These are phyloP conservation scores for Myotis planiceps DNA, from an alignment of 2,797 vertebrate species.

Conservation along the genomic window DNA sequence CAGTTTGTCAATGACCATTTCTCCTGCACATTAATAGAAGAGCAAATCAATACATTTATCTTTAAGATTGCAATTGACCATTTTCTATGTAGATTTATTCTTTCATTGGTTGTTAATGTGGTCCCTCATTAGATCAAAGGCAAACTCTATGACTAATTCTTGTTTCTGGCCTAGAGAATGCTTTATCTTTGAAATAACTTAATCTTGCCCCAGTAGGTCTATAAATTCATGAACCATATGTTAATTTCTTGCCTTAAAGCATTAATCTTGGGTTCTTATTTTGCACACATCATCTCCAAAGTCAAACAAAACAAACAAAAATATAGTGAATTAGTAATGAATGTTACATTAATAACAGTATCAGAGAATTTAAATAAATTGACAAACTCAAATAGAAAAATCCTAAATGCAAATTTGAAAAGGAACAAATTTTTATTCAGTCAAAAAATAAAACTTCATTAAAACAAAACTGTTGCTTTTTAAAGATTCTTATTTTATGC, in stretches of 20 bases:
- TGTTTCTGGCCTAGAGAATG: neutral
- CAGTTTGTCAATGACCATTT: neutral
- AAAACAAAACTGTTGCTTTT: neutral
- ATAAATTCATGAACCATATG: neutral
- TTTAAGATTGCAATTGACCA: neutral
- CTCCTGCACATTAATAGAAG: neutral
- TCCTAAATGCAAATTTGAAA: neutral
- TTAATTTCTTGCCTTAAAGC: neutral
- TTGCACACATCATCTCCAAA: neutral
- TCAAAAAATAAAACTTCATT: slow-evolving; percentile 26
- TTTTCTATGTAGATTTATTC: neutral
- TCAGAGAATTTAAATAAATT: neutral
- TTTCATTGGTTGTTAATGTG: neutral
- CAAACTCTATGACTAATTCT: neutral
- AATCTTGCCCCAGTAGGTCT: neutral
- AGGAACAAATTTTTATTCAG: neutral
- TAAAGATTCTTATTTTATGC: slow-evolving; percentile 37
- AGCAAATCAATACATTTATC: neutral
- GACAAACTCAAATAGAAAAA: neutral
- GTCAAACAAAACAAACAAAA: neutral
- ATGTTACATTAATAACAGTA: slow-evolving; percentile 5
- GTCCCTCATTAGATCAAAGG: neutral
- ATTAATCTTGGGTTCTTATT: neutral
- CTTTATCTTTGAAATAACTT: neutral
- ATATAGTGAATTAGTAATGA: neutral